phyloP scores from a whole-genome alignment of 1,140 invertebrate genomes.

The Magallana gigas region DNA sequence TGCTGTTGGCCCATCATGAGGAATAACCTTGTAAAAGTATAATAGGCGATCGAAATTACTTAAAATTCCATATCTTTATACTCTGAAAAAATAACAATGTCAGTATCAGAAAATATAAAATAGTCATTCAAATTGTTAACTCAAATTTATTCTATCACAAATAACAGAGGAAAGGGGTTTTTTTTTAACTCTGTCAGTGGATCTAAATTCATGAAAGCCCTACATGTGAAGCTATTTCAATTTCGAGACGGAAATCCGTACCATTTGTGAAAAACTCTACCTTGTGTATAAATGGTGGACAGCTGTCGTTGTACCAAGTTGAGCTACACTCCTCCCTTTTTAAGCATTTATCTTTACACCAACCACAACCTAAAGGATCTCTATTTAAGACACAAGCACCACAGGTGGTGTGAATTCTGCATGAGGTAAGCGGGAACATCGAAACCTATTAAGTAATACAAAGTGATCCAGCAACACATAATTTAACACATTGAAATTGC shows the following conservation, averaged over 20 bases:
- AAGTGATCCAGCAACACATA: background rate
- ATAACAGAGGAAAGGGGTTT: too few species aligned
- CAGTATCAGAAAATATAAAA: too few species aligned
- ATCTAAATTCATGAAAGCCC: too few species aligned
- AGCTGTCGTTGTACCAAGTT: slow-evolving; percentile 48
- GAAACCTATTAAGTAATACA: slow-evolving; percentile 66
- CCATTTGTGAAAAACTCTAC: slow-evolving; percentile 52
- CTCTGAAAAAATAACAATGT: too few species aligned
- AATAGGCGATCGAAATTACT: too few species aligned
- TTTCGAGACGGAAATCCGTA: too few species aligned
- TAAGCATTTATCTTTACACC: slow-evolving; percentile 64
- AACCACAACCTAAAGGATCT: slow-evolving; percentile 77
- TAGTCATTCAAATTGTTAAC: too few species aligned
- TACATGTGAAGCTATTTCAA: too few species aligned
- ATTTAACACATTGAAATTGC: too few species aligned
- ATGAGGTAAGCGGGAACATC: slow-evolving; percentile 73
- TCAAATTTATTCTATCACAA: too few species aligned
- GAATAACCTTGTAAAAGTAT: slow-evolving; percentile 61
- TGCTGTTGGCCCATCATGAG: slow-evolving; percentile 70
- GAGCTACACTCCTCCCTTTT: slow-evolving; percentile 33
- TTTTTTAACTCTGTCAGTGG: too few species aligned
- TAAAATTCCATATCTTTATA: too few species aligned
- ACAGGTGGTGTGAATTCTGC: slow-evolving; percentile 73
- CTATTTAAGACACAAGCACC: slow-evolving; percentile 67
- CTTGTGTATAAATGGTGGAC: slow-evolving; percentile 59